Conservation (phyloP, 2,797 vertebrate genomes). For the Mus minutoides region DNA sequence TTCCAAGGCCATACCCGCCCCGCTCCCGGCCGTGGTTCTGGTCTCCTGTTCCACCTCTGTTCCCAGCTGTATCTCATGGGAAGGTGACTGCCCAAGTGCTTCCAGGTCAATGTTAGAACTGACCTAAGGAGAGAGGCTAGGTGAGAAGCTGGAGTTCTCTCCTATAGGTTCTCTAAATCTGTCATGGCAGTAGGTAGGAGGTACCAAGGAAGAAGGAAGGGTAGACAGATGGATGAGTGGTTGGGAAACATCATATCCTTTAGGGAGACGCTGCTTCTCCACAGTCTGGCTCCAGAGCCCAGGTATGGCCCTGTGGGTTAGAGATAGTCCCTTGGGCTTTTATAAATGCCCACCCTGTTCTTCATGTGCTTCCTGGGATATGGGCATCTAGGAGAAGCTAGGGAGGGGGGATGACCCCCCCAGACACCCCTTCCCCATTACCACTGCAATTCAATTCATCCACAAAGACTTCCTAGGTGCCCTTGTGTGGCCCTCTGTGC, state of each 20-base stretch:
- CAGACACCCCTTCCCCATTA: no score
- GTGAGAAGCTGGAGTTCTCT: background rate
- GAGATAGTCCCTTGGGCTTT: background rate
- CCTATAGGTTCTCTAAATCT: accelerated
- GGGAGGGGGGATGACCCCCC: background rate
- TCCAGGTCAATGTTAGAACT: background rate
- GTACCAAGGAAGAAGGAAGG: background rate
- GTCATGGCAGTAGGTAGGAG: background rate
- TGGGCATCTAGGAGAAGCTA: background rate
- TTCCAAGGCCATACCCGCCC: background rate
- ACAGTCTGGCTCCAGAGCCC: background rate
- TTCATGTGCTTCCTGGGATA: background rate
- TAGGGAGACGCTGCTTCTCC: background rate
- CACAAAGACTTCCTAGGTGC: background rate
- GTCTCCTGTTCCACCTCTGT: accelerated
- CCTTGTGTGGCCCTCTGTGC: background rate
- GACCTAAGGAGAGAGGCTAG: background rate
- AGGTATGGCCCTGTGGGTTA: accelerated
- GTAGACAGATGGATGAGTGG: accelerated
- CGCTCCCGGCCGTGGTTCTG: background rate
- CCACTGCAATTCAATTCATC: background rate
- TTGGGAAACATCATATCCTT: background rate
- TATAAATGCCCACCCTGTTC: background rate
- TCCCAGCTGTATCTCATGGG: background rate
- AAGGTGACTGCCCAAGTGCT: background rate